Conservation (phyloP, 2,888 invertebrate species). For the Leuctra nigra region DNA sequence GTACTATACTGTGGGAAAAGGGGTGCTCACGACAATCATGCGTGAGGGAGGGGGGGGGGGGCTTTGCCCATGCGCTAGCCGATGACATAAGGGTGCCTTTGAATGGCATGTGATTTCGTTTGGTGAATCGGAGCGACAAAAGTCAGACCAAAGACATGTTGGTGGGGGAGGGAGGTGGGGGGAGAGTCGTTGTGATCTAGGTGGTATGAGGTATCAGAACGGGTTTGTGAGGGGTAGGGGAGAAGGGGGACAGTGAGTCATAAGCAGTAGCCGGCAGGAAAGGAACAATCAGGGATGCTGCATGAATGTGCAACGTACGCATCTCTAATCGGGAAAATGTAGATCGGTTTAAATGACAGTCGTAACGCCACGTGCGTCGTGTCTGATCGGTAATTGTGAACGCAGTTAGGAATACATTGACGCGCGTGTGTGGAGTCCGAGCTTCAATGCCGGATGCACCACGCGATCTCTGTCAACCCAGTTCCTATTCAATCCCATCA, state of each 20-base stretch:
- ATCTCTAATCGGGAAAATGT: constrained; percentile 14
- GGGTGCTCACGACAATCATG: not conserved
- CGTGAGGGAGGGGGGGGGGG: not conserved
- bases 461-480: no score
- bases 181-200: no score
- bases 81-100: constrained; percentile 15
- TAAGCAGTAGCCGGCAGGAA: constrained; percentile 10
- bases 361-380: constrained; percentile 8
- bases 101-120: constrained; percentile 26
- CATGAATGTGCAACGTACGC: not conserved
- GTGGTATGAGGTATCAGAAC: no score
- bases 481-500: no score
- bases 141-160: constrained; percentile 27
- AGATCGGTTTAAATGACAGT: constrained; percentile 5
- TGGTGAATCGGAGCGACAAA: constrained; percentile 30
- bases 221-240: constrained; percentile 1
- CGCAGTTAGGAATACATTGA: no score
- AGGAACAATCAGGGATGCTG: constrained; percentile 17
- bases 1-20: constrained; percentile 11
- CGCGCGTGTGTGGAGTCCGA: no score
- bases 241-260: constrained; percentile 7
- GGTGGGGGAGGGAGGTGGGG: not conserved
- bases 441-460: no score
- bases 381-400: no score
- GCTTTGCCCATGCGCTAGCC: not conserved